phyloP scores from a whole-genome alignment of 53 echinoderm and acorn worm genomes.

The Echinarachnius parma region DNA sequence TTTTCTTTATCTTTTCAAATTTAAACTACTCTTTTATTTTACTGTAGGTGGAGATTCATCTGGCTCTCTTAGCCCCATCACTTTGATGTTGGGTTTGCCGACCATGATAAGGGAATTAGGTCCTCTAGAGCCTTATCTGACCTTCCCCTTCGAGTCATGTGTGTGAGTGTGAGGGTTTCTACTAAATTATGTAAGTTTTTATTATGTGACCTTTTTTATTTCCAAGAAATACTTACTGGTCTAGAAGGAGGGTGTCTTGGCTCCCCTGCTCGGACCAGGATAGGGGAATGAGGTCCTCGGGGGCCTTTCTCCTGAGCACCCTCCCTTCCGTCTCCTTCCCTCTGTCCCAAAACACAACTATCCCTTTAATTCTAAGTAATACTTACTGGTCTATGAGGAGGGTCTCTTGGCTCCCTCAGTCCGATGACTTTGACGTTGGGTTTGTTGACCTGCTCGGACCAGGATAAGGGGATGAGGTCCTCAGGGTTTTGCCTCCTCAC shows the following conservation, averaged over 20 bases:
- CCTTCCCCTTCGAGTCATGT: too few species aligned
- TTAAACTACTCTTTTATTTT: too few species aligned
- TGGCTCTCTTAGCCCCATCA: slow-evolving; percentile 57
- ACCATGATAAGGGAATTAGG: too few species aligned
- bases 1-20: too few species aligned
- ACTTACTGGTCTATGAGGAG: slow-evolving; percentile 62
- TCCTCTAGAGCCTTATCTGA: too few species aligned
- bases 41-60: slow-evolving; percentile 39
- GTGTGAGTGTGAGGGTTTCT: too few species aligned
- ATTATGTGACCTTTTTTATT: too few species aligned
- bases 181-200: too few species aligned
- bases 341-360: too few species aligned
- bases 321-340: slow-evolving; percentile 29
- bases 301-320: slow-evolving; percentile 20
- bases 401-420: slow-evolving; percentile 37
- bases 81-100: slow-evolving; percentile 62
- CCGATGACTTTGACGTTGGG: slow-evolving; percentile 78
- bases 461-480: slow-evolving; percentile 69
- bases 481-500: slow-evolving; percentile 18
- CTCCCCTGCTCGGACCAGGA: slow-evolving; percentile 87
- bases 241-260: slow-evolving; percentile 41
- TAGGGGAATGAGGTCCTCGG: slow-evolving; percentile 59
- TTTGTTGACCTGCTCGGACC: slow-evolving; percentile 78
- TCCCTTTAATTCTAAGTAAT: too few species aligned
- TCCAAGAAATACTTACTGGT: slow-evolving; percentile 59